Base-by-base conservation (phyloP, 53 echinoderm and acorn worm genomes). In the Henricia sp. region DNA sequence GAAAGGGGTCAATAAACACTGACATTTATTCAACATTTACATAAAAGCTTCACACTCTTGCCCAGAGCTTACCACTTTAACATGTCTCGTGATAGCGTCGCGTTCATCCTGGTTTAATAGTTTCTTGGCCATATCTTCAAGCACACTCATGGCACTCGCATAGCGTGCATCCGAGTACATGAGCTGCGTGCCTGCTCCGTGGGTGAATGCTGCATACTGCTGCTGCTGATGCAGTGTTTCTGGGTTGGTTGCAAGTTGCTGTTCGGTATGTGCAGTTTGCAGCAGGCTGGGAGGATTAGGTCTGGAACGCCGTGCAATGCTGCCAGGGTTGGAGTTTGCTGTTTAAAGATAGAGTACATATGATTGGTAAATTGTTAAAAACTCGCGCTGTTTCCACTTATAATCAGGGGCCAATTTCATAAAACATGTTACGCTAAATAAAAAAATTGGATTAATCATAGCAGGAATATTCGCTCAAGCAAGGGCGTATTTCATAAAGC, bases 151-250 rank as follows among this genome's bases (percentile, higher is more conserved):
- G 56, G 89, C 87, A 37, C 89, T 85, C 48, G 88, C 86, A 56
- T 88, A 60, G 8, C 90, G 43, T 17, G 83, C 71, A 12, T 85
- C 72, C 2, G 85, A 84, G 32, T 91, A 88, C 94, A 94, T 94
- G 35, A 94, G 68, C 88, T 97, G 94, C 11, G 94, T 97, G 29
- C 94, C 92, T 12, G 92, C 90, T 19, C 94, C 94, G 14, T 94
- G 88, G 11, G 87, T 68, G 80, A 94, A 97, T 12, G 89, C 84
- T 1, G 90, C n/a, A n/a, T n/a, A n/a, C n/a, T 28, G 30, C 48
- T 71, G 83, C 24, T 90, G 93, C 11, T 41, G 29, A 28, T 41
- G 43, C 6, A 25, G 28, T 46, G 37, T 10, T 23, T 41, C 29
- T 24, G 24, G 50, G 28, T 71, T 25, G 3, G 19, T 12, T 12